phyloP scores from a whole-genome alignment of 2,888 invertebrate species.

The Lepeophtheirus nordmannii region DNA sequence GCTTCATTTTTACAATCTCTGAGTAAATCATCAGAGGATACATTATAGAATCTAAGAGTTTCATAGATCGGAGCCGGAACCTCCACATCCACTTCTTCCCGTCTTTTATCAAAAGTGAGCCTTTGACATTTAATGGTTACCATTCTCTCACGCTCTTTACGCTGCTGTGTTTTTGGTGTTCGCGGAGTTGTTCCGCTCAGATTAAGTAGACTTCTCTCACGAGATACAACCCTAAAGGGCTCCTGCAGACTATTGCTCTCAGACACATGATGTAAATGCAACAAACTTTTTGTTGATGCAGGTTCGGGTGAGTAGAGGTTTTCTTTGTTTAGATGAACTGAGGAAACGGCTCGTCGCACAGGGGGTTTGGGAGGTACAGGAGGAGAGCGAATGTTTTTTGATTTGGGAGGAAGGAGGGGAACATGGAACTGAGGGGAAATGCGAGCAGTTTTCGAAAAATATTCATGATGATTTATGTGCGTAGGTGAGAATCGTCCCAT shows the following conservation, averaged over 20 bases:
- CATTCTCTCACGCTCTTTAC: slow-evolving; percentile 7
- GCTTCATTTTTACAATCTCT: background rate
- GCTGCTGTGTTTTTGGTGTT: slow-evolving; percentile 16
- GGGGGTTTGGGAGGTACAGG: background rate
- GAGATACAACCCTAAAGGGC: background rate
- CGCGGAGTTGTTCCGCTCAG: slow-evolving; percentile 1
- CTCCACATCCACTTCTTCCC: slow-evolving; percentile 22
- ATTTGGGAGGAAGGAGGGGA: slow-evolving; percentile 2
- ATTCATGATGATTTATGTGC: slow-evolving; percentile 4
- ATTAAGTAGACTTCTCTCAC: background rate
- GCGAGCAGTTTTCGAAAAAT: background rate
- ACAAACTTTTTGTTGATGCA: background rate
- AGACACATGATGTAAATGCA: background rate
- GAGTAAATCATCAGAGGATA: background rate
- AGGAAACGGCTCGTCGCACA: slow-evolving; percentile 6
- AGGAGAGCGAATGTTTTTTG: background rate
- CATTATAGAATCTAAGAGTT: slow-evolving; percentile 12
- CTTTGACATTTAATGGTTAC: slow-evolving; percentile 24
- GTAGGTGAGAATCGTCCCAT: slow-evolving; percentile 34
- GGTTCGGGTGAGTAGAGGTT: slow-evolving; percentile 15
- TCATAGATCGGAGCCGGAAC: slow-evolving; percentile 24
- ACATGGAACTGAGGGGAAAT: background rate
- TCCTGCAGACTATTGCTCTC: background rate
- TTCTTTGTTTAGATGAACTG: slow-evolving; percentile 13
- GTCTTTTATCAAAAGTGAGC: slow-evolving; percentile 6